Evolutionary conservation across 2,113 vertebrate genomes (phyloP).

Genomic region (Ellobius talpinus): DNA sequence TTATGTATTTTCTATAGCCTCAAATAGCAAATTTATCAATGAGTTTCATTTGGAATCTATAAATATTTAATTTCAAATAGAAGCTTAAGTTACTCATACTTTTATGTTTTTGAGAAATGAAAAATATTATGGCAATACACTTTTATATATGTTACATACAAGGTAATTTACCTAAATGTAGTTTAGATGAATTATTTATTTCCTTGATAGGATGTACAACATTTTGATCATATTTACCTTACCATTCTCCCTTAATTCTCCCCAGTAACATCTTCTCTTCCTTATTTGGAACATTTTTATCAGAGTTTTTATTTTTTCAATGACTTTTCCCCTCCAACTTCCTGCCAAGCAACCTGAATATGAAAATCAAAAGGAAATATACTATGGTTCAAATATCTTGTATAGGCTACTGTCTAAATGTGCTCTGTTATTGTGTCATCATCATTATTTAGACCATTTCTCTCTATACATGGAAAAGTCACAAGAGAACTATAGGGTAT

Average conservation of each 20-base stretch:
- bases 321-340: background rate
- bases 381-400: background rate
- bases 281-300: background rate
- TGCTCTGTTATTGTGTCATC: background rate
- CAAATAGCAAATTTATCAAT: background rate
- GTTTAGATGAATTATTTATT: background rate
- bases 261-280: background rate
- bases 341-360: background rate
- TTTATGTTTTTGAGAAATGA: background rate
- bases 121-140: background rate
- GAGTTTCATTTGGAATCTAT: background rate
- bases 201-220: background rate
- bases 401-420: background rate
- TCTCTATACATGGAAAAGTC: background rate
- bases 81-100: background rate
- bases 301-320: background rate
- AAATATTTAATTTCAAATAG: background rate
- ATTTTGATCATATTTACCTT: background rate
- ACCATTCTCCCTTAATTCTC: background rate
- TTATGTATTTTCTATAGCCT: background rate
- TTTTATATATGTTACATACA: background rate
- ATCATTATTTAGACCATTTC: background rate
- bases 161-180: background rate
- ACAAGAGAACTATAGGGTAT: background rate
- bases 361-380: background rate